phyloP scores from a whole-genome alignment of 2,113 vertebrate species.

The Ascaphus truei region DNA sequence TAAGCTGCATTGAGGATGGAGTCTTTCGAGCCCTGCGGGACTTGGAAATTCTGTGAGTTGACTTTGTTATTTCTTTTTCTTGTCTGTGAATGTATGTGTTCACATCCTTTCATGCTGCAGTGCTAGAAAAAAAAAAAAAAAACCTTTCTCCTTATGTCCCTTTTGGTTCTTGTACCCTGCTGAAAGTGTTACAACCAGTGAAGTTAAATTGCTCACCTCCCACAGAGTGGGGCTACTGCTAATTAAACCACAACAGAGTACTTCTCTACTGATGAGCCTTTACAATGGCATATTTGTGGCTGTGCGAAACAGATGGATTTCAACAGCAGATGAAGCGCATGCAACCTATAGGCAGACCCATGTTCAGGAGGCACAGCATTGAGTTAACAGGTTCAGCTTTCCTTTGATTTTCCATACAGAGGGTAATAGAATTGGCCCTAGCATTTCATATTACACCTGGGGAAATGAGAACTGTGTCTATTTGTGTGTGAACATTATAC shows the following conservation, averaged over 20 bases:
- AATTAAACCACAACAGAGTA: conserved; percentile 45
- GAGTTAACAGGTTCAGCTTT: not conserved
- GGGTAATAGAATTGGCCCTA: not conserved
- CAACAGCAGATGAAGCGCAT: conserved; percentile 22
- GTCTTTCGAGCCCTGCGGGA: conserved; percentile 97
- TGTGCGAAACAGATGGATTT: conserved; percentile 42
- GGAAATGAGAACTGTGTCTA: not conserved
- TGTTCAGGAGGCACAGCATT: not conserved
- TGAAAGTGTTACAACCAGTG: conserved; percentile 43
- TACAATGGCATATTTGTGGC: conserved; percentile 32
- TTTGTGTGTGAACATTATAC: not conserved
- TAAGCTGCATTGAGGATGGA: conserved; percentile 99
- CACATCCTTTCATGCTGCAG: conserved; percentile 44
- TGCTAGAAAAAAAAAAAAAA: conserved; percentile 34
- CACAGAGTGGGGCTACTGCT: conserved; percentile 45
- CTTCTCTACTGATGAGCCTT: conserved; percentile 6
- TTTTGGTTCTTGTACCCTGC: conserved; percentile 35
- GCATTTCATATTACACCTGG: not conserved
- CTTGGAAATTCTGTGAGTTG: conserved; percentile 98
- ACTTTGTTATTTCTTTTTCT: conserved; percentile 45
- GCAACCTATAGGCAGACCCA: not conserved
- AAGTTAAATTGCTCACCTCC: conserved; percentile 43
- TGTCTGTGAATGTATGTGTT: conserved; percentile 42
- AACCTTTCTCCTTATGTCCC: not conserved
- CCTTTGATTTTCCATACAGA: not conserved